These are phyloP conservation scores for Nasonia oneida DNA, from an alignment of 2,888 invertebrate genomes.

Conservation along the genomic window DNA sequence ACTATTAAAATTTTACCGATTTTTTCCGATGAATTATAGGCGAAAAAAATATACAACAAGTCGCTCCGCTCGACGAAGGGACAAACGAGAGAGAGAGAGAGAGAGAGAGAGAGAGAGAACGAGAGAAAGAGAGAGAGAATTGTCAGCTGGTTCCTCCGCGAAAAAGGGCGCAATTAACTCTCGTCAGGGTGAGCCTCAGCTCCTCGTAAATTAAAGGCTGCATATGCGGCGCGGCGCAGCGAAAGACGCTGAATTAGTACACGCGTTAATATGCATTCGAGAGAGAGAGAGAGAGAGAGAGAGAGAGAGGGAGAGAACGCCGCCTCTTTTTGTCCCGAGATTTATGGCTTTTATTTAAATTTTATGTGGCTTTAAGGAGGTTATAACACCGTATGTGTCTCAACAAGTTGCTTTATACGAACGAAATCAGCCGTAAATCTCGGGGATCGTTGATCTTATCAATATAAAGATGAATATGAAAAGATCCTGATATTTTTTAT, in stretches of 20 bases:
- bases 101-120: background rate
- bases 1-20: background rate
- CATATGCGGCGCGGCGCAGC: too few species aligned
- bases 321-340: slow-evolving; percentile 5
- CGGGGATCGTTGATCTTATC: background rate
- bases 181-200: background rate
- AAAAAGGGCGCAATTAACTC: background rate
- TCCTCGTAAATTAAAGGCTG: slow-evolving; percentile 3
- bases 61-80: background rate
- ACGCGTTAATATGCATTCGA: slow-evolving; percentile 15
- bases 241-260: background rate
- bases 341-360: slow-evolving; percentile 37
- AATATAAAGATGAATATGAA: slow-evolving; percentile 12
- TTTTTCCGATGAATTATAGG: background rate
- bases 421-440: slow-evolving; percentile 30
- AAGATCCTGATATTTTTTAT: background rate
- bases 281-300: background rate
- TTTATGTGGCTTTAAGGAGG: slow-evolving; percentile 26
- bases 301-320: background rate
- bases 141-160: background rate
- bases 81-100: background rate
- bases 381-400: slow-evolving; percentile 6
- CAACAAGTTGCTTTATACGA: background rate
- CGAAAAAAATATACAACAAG: background rate
- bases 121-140: background rate